Evolutionary conservation across 1,140 invertebrate genomes (phyloP).

Genomic region (Globodera rostochiensis): DNA sequence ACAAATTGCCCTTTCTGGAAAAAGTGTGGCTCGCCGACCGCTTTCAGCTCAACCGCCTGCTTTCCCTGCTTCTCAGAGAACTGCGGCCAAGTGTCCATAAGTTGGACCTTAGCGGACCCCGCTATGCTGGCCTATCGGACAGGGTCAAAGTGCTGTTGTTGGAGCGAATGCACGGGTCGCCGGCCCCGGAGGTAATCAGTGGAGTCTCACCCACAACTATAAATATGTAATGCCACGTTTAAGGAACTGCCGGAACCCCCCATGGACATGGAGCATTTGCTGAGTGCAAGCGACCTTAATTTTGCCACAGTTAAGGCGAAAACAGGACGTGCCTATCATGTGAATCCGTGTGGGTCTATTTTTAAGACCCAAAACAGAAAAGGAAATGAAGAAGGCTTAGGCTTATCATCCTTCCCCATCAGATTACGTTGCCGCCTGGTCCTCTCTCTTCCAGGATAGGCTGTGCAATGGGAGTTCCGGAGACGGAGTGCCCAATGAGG

Average conservation of each 20-base stretch:
- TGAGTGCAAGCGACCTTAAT: conserved; percentile 58
- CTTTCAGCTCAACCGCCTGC: conserved; percentile 63
- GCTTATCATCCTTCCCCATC: not conserved
- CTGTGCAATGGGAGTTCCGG: conserved; percentile 45
- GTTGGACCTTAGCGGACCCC: conserved; percentile 57
- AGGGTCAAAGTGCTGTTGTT: conserved; percentile 62
- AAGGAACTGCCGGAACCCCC: conserved; percentile 62
- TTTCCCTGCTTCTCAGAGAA: conserved; percentile 61
- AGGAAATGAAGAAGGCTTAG: not conserved
- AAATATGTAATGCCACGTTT: not conserved
- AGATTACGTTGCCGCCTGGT: conserved; percentile 64
- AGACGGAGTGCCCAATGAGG: conserved; percentile 11
- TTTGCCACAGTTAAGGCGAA: conserved; percentile 62
- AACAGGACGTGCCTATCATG: conserved; percentile 60
- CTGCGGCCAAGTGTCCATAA: conserved; percentile 57
- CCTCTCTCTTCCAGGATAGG: conserved; percentile 60
- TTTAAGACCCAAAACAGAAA: too few species aligned
- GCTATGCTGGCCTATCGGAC: conserved; percentile 62
- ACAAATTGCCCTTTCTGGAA: conserved; percentile 64
- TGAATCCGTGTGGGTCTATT: conserved; percentile 54
- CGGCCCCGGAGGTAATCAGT: conserved; percentile 53
- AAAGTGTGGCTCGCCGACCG: conserved; percentile 64
- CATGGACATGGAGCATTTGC: conserved; percentile 61
- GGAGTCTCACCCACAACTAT: not conserved
- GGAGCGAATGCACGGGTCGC: conserved; percentile 61